Conservation (phyloP, 2,797 vertebrate species). For the Choloepus didactylus region DNA sequence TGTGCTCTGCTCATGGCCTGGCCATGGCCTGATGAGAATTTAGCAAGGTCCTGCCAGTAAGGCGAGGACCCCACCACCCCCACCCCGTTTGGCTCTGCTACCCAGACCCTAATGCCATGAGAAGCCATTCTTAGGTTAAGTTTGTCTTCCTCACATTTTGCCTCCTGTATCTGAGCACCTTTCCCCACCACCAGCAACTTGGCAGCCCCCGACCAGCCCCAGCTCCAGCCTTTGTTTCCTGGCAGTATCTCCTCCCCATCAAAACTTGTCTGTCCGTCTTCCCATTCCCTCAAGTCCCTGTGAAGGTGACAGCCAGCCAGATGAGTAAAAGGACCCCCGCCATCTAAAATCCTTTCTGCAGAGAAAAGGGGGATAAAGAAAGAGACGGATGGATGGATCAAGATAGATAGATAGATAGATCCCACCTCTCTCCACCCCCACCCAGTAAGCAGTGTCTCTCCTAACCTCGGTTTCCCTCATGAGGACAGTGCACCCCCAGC, state of each 20-base stretch:
- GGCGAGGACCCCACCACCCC: accelerated
- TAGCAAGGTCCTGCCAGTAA: background rate
- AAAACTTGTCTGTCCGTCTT: background rate
- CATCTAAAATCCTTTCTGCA: background rate
- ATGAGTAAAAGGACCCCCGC: background rate
- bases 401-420: no score
- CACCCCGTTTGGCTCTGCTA: background rate
- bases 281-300: background rate
- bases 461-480: background rate
- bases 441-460: background rate
- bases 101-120: background rate
- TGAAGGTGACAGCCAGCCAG: background rate
- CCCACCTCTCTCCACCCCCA: no score
- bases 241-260: background rate
- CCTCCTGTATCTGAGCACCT: background rate
- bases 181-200: background rate
- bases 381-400: background rate
- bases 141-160: background rate
- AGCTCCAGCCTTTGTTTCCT: background rate
- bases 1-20: accelerated
- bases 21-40: background rate
- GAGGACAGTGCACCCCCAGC: background rate
- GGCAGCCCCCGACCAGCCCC: background rate
- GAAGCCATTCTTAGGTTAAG: background rate
- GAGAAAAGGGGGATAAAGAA: background rate